Evolutionary conservation across 1,140 invertebrate genomes (phyloP).

Genomic region (Halyomorpha halys): DNA sequence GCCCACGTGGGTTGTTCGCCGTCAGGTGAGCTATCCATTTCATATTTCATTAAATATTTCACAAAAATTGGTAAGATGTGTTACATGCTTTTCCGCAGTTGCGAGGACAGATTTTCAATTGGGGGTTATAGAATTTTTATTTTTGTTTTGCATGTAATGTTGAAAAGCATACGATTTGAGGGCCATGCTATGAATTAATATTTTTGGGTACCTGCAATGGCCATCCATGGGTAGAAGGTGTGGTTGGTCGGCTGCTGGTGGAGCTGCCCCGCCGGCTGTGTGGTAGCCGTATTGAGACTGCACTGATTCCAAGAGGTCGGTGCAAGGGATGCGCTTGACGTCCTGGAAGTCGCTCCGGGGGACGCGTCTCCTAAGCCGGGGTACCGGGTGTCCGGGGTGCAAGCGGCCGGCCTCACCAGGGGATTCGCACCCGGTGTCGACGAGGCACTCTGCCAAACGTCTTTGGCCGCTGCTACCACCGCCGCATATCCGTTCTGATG

Average conservation of each 20-base stretch:
- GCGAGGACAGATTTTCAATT: no score
- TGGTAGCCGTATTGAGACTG: conserved; percentile 59
- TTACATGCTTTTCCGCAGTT: no score
- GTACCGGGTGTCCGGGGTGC: conserved; percentile 66
- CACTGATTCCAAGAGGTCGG: conserved; percentile 66
- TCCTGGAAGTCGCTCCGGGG: conserved; percentile 44
- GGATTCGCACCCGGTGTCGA: conserved; percentile 36
- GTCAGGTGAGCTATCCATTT: no score
- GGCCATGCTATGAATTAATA: no score
- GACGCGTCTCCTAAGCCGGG: conserved; percentile 49
- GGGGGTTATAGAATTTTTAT: no score
- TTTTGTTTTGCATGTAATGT: no score
- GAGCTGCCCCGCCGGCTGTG: conserved; percentile 64
- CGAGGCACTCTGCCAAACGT: conserved; percentile 47
- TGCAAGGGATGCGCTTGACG: conserved; percentile 47
- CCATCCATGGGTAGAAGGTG: conserved; percentile 96
- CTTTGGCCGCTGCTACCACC: conserved; percentile 48
- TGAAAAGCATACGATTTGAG: no score
- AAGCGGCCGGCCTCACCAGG: conserved; percentile 59
- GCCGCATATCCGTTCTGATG: conserved; percentile 56
- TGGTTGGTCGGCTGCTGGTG: conserved; percentile 75
- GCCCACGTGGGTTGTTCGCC: no score
- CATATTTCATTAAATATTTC: no score
- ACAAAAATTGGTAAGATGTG: no score
- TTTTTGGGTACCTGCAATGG: conserved; percentile 72